Base-by-base conservation (phyloP, 2,113 vertebrate species). In the Hymenochirus boettgeri region DNA sequence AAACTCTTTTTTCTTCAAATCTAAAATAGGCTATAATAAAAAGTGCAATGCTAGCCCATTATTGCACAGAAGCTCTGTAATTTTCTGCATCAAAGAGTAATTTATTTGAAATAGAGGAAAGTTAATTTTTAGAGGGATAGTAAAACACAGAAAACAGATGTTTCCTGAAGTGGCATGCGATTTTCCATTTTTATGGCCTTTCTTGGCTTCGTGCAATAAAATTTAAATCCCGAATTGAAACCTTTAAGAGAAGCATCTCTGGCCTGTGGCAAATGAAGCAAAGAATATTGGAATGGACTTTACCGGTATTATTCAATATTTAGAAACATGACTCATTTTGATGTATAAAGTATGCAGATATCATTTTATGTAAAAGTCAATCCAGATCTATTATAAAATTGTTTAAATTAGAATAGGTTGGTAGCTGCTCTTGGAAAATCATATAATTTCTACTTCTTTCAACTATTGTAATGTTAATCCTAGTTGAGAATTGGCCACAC, bases 71-170 rank as follows among this genome's bases (percentile, higher is more conserved):
- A 63, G 51, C 22, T 53, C 26, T 71, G 3, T 2, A 0, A 6
- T 62, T 67, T 67, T 70, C 26, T 29, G 62, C 15, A 63, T 2
- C 17, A 51, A 37, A 61, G 59, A 31, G n/a, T 22, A 3, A 71
- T 71, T 8, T 48, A 19, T 11, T 6, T 5, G 62, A 54, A 64
- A 56, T 25, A 1, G 39, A 55, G 37, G 4, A 25, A 70, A 73
- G 65, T 8, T 0, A 22, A 67, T 62, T 69, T 57, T 58, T 58
- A 29, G 13, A 61, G 6, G 50, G 23, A 25, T 23, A 10, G 18
- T 42, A 5, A 63, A 61, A n/a, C 3, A 31, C 3, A 50, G 27
- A 21, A 48, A 37, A 24, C 19, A 56, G 6, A 57, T n/a, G 21
- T 25, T n/a, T 50, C 19, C 7, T 8, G 12, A 52, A 52, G 47